phyloP scores from a whole-genome alignment of 2,113 vertebrate genomes.

The Bambusicola thoracicus region DNA sequence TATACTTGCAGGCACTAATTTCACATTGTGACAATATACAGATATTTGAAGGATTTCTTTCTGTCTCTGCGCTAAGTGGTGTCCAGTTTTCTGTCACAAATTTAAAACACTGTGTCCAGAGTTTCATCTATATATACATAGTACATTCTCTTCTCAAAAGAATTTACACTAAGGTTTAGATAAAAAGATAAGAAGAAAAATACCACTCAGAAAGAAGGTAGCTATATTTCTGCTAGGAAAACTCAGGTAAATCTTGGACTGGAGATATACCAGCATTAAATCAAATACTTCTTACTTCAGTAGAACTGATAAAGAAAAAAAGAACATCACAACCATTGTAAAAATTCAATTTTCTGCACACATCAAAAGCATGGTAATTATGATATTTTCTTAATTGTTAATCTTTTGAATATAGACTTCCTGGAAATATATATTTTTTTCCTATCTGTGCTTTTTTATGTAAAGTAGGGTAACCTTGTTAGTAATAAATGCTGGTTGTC shows the following conservation, averaged over 20 bases:
- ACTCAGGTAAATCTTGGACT: background rate
- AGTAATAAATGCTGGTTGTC: background rate
- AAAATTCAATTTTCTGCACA: background rate
- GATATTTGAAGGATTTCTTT: background rate
- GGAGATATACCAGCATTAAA: background rate
- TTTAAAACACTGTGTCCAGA: background rate
- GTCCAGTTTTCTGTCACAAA: background rate
- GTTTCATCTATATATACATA: background rate
- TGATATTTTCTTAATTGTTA: background rate
- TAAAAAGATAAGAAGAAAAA: background rate
- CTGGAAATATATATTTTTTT: background rate
- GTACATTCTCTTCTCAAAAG: background rate
- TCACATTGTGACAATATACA: background rate
- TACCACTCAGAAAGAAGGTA: background rate
- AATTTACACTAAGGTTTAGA: background rate
- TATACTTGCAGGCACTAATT: background rate
- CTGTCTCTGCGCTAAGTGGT: background rate
- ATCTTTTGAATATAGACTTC: background rate
- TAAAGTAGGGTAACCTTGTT: background rate
- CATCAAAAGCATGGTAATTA: background rate
- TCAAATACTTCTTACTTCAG: background rate
- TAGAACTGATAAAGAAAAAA: background rate
- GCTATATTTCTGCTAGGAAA: background rate
- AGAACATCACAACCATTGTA: background rate
- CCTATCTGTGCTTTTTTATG: background rate